phyloP scores from a whole-genome alignment of 2,888 invertebrate species.

The Dolomedes plantarius region DNA sequence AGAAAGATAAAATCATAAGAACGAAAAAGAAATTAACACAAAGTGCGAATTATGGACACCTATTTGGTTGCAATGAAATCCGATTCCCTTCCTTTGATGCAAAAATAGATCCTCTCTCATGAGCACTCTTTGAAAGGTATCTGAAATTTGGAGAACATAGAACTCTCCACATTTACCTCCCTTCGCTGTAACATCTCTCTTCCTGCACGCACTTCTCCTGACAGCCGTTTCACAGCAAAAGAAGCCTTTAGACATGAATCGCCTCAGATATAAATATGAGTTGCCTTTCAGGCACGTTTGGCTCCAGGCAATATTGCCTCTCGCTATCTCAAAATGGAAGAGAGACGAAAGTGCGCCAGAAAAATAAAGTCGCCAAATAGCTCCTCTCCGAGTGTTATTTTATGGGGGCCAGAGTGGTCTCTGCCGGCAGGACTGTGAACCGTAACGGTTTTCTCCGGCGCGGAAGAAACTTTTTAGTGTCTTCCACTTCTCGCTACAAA shows the following conservation, averaged over 20 bases:
- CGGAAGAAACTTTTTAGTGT: constrained; percentile 9
- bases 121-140: too few species aligned
- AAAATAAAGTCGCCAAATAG: constrained; percentile 31
- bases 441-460: background rate
- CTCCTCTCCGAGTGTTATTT: constrained; percentile 42
- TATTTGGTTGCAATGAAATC: too few species aligned
- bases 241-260: background rate
- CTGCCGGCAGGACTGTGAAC: background rate
- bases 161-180: too few species aligned
- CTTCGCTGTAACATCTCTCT: too few species aligned
- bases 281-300: constrained; percentile 3
- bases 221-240: too few species aligned
- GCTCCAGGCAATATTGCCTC: constrained; percentile 21
- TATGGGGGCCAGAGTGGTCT: constrained; percentile 26
- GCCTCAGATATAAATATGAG: background rate
- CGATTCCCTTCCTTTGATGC: too few species aligned
- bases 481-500: constrained; percentile 39
- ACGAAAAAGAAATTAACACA: too few species aligned
- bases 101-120: too few species aligned
- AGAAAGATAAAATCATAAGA: too few species aligned
- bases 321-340: constrained; percentile 14
- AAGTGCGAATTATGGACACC: too few species aligned
- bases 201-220: too few species aligned
- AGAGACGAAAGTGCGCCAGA: background rate
- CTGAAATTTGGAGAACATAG: too few species aligned